phyloP scores from a whole-genome alignment of 1,140 invertebrate species.

The Pseudomyrmex dendroicus region DNA sequence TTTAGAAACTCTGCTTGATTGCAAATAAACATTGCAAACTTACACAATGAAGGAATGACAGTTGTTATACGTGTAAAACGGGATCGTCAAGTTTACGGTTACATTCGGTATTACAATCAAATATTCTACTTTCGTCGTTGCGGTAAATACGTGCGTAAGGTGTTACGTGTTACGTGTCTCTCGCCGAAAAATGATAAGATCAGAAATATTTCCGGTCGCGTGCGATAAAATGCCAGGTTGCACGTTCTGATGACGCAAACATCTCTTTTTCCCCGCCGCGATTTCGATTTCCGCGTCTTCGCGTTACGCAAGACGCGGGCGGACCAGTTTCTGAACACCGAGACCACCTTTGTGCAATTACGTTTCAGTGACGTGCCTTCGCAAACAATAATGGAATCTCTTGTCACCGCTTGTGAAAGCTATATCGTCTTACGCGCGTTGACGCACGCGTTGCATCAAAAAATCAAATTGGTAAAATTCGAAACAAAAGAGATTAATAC shows the following conservation, averaged over 20 bases:
- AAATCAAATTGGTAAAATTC: background rate
- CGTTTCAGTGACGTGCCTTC: conserved; percentile 36
- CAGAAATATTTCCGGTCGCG: conserved; percentile 58
- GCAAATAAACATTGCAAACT: too few relatives aligned
- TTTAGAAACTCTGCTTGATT: too few relatives aligned
- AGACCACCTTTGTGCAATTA: conserved; percentile 67
- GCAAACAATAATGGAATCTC: conserved; percentile 65
- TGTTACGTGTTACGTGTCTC: background rate
- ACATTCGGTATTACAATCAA: conserved; percentile 8
- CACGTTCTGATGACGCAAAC: conserved; percentile 54
- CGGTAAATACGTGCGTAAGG: conserved; percentile 13
- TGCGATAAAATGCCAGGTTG: conserved; percentile 50
- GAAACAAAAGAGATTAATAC: too few relatives aligned
- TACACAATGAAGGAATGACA: too few relatives aligned
- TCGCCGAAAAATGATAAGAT: conserved; percentile 56
- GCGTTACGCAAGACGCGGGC: conserved; percentile 65
- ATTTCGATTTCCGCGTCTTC: conserved; percentile 67
- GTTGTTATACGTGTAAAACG: background rate
- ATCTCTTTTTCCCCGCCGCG: conserved; percentile 15
- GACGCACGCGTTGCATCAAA: background rate
- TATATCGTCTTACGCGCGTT: conserved; percentile 54
- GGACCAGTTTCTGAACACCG: conserved; percentile 71
- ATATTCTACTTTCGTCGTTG: conserved; percentile 12
- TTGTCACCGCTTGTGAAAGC: conserved; percentile 59
- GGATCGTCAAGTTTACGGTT: background rate